Conservation (phyloP, 2,113 vertebrate species). For the Scomber colias region DNA sequence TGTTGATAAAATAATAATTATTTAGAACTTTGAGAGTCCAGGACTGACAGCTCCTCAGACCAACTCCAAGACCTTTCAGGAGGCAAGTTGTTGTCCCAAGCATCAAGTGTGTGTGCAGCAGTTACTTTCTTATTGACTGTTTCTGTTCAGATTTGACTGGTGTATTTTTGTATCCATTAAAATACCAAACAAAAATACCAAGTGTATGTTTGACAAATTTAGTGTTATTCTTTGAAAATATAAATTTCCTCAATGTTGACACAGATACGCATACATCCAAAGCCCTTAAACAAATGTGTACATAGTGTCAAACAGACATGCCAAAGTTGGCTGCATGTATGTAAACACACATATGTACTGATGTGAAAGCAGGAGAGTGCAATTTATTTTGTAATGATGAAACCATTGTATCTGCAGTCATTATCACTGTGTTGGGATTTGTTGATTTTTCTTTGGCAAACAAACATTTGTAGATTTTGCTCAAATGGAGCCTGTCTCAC, state of each 20-base stretch:
- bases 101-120: not conserved
- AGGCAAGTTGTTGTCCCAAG: not conserved
- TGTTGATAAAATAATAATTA: too few relatives aligned
- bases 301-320: too few relatives aligned
- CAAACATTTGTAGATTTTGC: conserved; percentile 16
- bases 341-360: not conserved
- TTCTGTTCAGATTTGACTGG: not conserved
- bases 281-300: too few relatives aligned
- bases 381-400: not conserved
- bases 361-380: not conserved
- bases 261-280: too few relatives aligned
- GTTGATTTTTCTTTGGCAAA: conserved; percentile 28
- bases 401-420: not conserved
- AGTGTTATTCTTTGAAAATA: too few relatives aligned
- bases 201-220: too few relatives aligned
- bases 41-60: not conserved
- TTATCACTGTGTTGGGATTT: conserved; percentile 24
- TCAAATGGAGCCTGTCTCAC: conserved; percentile 1
- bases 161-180: not conserved
- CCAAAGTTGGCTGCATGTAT: not conserved
- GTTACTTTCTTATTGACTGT: not conserved
- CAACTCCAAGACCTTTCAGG: not conserved
- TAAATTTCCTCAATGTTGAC: too few relatives aligned
- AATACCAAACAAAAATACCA: too few relatives aligned
- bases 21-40: too few relatives aligned